Evolutionary conservation across 2,888 invertebrate species (phyloP).

Genomic region (Sussaba pulchella): DNA sequence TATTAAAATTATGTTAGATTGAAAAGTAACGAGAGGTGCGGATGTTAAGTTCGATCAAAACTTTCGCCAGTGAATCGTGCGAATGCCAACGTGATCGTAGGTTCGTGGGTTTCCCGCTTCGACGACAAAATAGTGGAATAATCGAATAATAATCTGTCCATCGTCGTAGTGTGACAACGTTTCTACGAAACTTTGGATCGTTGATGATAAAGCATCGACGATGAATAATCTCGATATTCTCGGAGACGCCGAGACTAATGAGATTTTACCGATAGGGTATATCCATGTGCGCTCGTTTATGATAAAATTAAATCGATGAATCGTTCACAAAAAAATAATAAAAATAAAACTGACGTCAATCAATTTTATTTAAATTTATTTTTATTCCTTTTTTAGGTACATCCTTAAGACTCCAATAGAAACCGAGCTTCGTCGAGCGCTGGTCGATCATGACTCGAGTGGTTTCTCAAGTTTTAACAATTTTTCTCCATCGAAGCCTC

Average conservation of each 20-base stretch:
- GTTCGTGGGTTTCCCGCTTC: not conserved
- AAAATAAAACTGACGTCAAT: no score
- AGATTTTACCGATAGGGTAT: not conserved
- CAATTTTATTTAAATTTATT: no score
- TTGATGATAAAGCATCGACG: not conserved
- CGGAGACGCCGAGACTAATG: no score
- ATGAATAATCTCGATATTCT: not conserved
- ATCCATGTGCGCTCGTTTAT: not conserved
- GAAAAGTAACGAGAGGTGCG: no score
- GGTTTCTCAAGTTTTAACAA: not conserved
- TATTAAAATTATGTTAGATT: no score
- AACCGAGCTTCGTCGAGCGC: not conserved
- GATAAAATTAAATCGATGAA: not conserved
- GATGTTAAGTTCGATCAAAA: no score
- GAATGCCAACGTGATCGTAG: not conserved
- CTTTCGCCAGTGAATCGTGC: no score
- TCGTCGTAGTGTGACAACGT: not conserved
- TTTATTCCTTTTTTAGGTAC: constrained; percentile 9
- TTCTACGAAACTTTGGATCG: not conserved
- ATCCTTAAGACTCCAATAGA: not conserved
- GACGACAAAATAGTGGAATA: not conserved
- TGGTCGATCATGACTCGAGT: constrained; percentile 23
- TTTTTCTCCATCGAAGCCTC: not conserved
- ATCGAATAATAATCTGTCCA: not conserved
- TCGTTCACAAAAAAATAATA: not conserved